phyloP scores from a whole-genome alignment of 2,113 vertebrate species.

The Colaptes auratus region DNA sequence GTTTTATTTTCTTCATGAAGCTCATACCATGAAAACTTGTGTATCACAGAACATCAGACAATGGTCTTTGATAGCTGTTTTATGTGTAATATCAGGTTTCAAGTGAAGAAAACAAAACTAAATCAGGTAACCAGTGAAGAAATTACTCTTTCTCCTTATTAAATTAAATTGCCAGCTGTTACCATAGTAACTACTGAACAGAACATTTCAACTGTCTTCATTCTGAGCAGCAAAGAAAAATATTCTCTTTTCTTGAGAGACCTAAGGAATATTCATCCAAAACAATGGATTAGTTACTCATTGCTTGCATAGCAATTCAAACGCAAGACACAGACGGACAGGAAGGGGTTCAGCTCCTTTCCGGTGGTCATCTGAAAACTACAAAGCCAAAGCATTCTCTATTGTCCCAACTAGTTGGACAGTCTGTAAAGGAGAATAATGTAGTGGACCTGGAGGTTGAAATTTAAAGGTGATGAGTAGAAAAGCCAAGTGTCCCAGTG shows the following conservation, averaged over 20 bases:
- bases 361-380: background rate
- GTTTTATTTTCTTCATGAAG: conserved; percentile 17
- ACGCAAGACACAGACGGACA: background rate
- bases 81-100: background rate
- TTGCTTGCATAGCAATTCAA: background rate
- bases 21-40: background rate
- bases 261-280: background rate
- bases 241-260: conserved; percentile 59
- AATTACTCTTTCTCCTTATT: conserved; percentile 17
- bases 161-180: conserved; percentile 67
- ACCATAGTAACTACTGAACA: conserved; percentile 69
- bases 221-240: conserved; percentile 58
- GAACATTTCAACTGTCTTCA: conserved; percentile 60
- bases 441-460: background rate
- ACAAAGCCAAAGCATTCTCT: background rate
- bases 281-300: background rate
- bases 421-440: background rate
- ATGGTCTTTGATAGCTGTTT: background rate
- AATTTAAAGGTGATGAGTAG: background rate
- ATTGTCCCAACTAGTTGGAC: background rate
- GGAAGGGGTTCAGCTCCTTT: background rate
- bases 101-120: conserved; percentile 47
- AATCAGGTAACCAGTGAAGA: conserved; percentile 42
- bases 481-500: background rate
- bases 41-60: background rate